Conservation (phyloP, 2,797 vertebrate species). For the Gallinago solitaria region DNA sequence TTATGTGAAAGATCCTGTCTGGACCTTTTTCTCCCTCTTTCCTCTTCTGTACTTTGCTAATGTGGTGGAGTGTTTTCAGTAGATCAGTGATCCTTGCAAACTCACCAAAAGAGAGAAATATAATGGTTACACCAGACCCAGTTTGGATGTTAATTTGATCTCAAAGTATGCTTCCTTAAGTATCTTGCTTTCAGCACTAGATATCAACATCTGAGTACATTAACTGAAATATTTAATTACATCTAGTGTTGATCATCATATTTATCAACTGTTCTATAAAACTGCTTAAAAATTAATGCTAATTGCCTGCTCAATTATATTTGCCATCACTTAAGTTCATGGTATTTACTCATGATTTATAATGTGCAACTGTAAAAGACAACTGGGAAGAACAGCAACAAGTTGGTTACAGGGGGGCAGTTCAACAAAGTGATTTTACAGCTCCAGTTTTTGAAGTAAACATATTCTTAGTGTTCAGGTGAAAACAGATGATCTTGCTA, state of each 20-base stretch:
- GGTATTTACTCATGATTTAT: not conserved
- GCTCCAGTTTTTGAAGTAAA: not conserved
- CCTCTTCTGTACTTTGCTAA: not conserved
- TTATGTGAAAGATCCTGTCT: not conserved
- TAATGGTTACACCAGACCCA: fast-evolving
- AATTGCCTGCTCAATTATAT: not conserved
- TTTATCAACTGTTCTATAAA: not conserved
- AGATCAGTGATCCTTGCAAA: not conserved
- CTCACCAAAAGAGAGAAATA: not conserved
- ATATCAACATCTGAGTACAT: not conserved
- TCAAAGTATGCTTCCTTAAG: not conserved
- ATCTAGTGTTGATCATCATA: not conserved
- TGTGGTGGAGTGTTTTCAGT: not conserved
- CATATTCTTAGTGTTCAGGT: not conserved
- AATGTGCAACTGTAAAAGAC: not conserved
- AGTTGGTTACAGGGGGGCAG: not conserved
- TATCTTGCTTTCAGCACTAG: not conserved
- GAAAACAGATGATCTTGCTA: not conserved
- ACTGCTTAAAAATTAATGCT: not conserved
- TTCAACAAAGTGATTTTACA: not conserved
- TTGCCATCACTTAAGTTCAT: not conserved
- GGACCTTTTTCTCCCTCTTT: not conserved
- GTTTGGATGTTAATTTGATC: not conserved
- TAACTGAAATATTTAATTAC: not conserved
- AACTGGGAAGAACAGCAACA: not conserved